phyloP scores from a whole-genome alignment of 2,113 vertebrate genomes.

The Hydropotes inermis region DNA sequence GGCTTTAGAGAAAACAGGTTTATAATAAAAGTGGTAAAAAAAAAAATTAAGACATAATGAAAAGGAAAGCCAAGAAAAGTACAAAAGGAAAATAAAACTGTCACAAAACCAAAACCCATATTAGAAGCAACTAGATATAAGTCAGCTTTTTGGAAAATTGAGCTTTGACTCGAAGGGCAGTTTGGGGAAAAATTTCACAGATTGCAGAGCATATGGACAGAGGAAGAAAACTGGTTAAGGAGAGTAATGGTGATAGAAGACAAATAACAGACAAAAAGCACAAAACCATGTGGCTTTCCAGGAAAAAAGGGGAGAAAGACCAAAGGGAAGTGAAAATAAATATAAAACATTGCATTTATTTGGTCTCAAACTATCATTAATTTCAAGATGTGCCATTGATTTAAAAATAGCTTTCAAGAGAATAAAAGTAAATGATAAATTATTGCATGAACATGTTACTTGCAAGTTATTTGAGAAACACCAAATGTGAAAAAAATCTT shows the following conservation, averaged over 20 bases:
- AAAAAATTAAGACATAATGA: background rate
- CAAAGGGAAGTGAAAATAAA: background rate
- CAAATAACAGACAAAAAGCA: background rate
- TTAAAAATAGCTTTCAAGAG: background rate
- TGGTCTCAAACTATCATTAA: background rate
- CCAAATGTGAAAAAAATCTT: background rate
- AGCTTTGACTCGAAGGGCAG: background rate
- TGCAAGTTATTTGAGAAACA: background rate
- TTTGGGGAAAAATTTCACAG: background rate
- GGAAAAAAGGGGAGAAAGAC: background rate
- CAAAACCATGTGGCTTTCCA: background rate
- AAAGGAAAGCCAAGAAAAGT: background rate
- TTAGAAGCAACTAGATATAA: background rate
- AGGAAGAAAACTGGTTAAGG: background rate
- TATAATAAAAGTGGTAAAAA: background rate
- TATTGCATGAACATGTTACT: background rate
- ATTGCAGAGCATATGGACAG: background rate
- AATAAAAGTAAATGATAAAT: background rate
- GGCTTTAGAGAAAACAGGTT: background rate
- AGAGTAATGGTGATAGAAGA: background rate
- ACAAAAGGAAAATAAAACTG: background rate
- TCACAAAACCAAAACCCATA: background rate
- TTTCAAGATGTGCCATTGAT: background rate
- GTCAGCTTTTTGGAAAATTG: background rate
- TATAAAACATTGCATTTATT: background rate